These are phyloP conservation scores for Microplitis deprimator DNA, from an alignment of 2,888 invertebrate species.

Conservation along the genomic window DNA sequence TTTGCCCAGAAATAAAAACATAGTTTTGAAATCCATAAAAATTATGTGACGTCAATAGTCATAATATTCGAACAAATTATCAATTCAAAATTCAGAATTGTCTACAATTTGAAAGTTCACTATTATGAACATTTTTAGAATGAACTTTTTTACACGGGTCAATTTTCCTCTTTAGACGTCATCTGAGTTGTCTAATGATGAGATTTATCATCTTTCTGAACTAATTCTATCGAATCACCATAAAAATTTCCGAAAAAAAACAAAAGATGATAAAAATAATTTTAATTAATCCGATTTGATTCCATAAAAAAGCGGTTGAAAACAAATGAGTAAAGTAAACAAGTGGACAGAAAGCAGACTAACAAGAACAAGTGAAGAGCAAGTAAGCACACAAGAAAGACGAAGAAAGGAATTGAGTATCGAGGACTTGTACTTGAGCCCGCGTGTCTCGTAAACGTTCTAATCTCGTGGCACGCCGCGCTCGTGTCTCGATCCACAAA, in stretches of 20 bases:
- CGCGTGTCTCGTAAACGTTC: slow-evolving; percentile 62
- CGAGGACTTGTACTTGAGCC: slow-evolving; percentile 27
- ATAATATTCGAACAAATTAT: too few relatives aligned
- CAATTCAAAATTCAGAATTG: too few relatives aligned
- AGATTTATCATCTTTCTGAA: background rate
- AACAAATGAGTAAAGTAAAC: background rate
- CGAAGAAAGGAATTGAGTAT: slow-evolving; percentile 8
- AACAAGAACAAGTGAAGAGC: background rate
- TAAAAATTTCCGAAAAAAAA: background rate
- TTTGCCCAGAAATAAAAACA: too few relatives aligned
- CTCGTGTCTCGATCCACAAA: slow-evolving; percentile 67
- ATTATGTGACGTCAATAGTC: too few relatives aligned
- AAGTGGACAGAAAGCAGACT: background rate
- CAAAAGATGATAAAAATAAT: background rate
- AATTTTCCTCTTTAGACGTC: too few relatives aligned
- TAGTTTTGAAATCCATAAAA: too few relatives aligned
- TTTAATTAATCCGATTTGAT: background rate
- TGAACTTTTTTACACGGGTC: too few relatives aligned
- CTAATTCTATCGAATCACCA: background rate
- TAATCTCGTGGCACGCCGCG: slow-evolving; percentile 52
- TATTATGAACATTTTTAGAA: too few relatives aligned
- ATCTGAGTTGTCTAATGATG: too few relatives aligned
- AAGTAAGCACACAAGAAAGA: slow-evolving; percentile 18
- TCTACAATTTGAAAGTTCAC: too few relatives aligned
- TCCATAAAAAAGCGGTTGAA: background rate